Conservation (phyloP, 2,888 invertebrate genomes). For the Pristionchus arcanus region DNA sequence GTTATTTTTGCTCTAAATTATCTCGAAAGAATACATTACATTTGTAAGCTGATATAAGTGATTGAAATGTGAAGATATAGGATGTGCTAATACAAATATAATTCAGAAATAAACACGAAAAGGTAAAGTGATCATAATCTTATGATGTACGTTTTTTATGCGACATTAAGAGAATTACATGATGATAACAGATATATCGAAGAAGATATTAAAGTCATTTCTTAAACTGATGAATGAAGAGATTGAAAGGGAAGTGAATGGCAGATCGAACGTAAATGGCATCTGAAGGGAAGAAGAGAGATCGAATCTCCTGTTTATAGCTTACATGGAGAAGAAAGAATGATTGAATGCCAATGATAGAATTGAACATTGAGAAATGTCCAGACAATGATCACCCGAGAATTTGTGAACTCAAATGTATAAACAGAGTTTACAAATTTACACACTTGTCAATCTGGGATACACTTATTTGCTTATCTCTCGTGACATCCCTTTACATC, state of each 20-base stretch:
- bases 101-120: not conserved
- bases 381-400: not conserved
- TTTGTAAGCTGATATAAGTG: too few species aligned
- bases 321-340: slow-evolving; percentile 21
- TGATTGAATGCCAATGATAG: slow-evolving; percentile 27
- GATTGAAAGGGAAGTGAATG: slow-evolving; percentile 30
- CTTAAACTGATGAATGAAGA: not conserved
- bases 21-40: not conserved
- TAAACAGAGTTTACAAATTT: too few species aligned
- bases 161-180: too few species aligned
- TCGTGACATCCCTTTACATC: too few species aligned
- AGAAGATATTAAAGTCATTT: not conserved
- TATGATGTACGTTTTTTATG: too few species aligned
- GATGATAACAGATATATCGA: not conserved
- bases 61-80: too few species aligned
- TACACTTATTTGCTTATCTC: too few species aligned
- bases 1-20: not conserved
- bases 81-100: too few species aligned
- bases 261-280: slow-evolving; percentile 30
- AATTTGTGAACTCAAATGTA: not conserved
- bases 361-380: not conserved
- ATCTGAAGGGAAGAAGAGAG: slow-evolving; percentile 31
- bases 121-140: not conserved
- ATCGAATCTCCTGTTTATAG: slow-evolving; percentile 51
- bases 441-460: too few species aligned